phyloP scores from a whole-genome alignment of 2,113 vertebrate genomes.

The Benitochromis conjunctus region DNA sequence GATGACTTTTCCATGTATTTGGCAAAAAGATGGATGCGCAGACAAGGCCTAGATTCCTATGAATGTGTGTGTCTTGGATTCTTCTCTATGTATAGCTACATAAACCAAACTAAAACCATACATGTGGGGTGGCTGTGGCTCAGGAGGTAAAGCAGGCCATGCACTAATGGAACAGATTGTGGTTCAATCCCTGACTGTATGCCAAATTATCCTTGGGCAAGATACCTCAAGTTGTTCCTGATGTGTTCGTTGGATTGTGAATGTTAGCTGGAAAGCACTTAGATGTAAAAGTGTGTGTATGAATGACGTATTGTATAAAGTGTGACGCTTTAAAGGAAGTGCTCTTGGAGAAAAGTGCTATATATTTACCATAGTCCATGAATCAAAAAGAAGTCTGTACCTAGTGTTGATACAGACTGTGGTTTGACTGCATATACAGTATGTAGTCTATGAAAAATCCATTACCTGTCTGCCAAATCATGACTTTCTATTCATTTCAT shows the following conservation, averaged over 20 bases:
- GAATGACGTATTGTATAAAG: not conserved
- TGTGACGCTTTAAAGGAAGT: not conserved
- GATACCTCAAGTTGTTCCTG: not conserved
- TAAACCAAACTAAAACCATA: not conserved
- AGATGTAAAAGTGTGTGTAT: not conserved
- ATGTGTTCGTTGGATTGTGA: fast-evolving
- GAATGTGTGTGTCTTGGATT: not conserved
- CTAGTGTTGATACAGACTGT: not conserved
- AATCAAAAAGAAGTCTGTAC: fast-evolving
- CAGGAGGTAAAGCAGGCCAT: too few relatives aligned
- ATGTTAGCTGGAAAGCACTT: not conserved
- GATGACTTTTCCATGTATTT: not conserved
- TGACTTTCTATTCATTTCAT: conserved; percentile 26
- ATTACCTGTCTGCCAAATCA: not conserved
- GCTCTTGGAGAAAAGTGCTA: fast-evolving
- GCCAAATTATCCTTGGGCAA: fast-evolving
- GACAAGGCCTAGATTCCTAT: not conserved
- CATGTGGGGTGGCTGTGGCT: too few relatives aligned
- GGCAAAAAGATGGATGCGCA: not conserved
- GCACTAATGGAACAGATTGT: too few relatives aligned
- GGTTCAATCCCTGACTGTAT: not conserved
- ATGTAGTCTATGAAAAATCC: not conserved
- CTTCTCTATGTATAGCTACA: not conserved
- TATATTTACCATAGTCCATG: not conserved
- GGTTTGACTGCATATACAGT: not conserved